Conservation (phyloP, 2,113 vertebrate species). For the Pygathrix nemaeus region DNA sequence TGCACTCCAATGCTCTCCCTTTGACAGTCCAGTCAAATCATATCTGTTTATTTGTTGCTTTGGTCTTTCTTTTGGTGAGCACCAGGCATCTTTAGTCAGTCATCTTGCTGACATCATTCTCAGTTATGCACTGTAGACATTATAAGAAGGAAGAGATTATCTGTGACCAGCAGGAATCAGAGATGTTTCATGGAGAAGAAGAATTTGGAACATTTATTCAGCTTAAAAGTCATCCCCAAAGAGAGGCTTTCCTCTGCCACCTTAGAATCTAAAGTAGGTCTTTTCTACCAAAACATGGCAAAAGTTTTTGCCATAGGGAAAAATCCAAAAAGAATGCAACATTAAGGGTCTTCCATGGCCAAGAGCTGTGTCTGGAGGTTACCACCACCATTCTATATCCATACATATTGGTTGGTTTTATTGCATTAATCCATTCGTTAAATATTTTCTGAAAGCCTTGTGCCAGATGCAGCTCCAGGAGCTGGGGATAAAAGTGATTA, state of each 20-base stretch:
- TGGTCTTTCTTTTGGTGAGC: background rate
- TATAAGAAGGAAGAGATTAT: background rate
- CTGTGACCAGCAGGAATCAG: background rate
- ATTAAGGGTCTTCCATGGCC: background rate
- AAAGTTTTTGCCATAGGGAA: background rate
- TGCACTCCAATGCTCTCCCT: background rate
- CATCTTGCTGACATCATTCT: background rate
- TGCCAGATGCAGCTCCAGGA: background rate
- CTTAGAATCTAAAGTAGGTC: background rate
- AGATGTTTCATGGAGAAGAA: background rate
- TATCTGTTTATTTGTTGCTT: background rate
- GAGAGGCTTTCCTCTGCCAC: background rate
- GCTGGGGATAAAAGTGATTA: background rate
- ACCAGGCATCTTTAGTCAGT: background rate
- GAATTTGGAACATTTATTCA: background rate
- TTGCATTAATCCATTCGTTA: background rate
- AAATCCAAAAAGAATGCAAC: background rate
- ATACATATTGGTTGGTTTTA: background rate
- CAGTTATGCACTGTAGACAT: background rate
- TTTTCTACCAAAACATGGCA: background rate
- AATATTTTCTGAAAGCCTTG: background rate
- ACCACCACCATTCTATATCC: background rate
- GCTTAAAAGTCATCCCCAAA: background rate
- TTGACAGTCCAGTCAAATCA: background rate
- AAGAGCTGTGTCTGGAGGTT: background rate